Conservation (phyloP, 2,888 invertebrate genomes). For the Cyclophora punctaria region DNA sequence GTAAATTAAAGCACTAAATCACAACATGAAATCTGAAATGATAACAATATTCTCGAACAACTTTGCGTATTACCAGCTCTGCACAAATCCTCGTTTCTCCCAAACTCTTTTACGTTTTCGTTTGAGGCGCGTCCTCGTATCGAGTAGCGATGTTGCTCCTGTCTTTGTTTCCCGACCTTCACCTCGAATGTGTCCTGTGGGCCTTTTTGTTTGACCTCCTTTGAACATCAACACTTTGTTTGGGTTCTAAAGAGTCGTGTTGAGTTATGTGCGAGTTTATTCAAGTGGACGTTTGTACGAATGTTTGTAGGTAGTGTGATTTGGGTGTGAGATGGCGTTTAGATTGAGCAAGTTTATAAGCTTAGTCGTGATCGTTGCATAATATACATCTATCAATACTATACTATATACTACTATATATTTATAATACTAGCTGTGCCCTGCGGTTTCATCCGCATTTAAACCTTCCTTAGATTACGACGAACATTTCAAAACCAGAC, state of each 20-base stretch:
- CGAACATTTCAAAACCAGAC: too few species aligned
- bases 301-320: not conserved
- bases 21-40: not conserved
- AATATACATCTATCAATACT: too few species aligned
- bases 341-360: not conserved
- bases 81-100: constrained; percentile 29
- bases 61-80: constrained; percentile 33
- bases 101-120: constrained; percentile 41
- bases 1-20: too few species aligned
- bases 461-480: too few species aligned
- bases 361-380: too few species aligned
- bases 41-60: not conserved
- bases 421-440: too few species aligned
- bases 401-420: too few species aligned
- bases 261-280: constrained; percentile 1
- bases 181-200: constrained; percentile 35
- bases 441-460: too few species aligned
- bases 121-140: constrained; percentile 39
- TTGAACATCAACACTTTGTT: constrained; percentile 22
- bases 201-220: constrained; percentile 27
- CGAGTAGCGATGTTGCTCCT: constrained; percentile 49
- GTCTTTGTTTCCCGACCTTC: constrained; percentile 51
- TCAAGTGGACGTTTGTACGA: not conserved
- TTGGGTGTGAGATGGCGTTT: not conserved
- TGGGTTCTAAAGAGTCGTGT: constrained; percentile 19